Evolutionary conservation across 2,113 vertebrate genomes (phyloP), one percentile per base, ranked within the genome.

Genomic region (Pseudolaguvia tuberculata): DNA sequence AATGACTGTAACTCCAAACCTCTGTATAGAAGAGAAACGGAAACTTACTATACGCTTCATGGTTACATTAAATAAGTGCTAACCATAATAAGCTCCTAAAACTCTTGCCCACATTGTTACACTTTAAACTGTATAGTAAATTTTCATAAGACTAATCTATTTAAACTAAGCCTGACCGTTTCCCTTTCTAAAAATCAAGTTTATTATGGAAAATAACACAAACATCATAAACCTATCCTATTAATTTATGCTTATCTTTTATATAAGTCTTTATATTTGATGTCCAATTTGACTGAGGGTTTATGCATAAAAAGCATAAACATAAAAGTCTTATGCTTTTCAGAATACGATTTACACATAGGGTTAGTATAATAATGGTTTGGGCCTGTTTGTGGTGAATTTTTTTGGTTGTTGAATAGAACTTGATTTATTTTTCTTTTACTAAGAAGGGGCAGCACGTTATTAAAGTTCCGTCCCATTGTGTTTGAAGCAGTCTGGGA

Each of bases 1-100:
- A 75, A 79, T 66, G 78, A 70, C 47, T 72, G 62, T 55, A 57
- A 77, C 59, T 78, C 66, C 78, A 80, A 74, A 77, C 74, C 52
- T 11, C 62, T 72, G 66, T 53, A 74, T 67, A 23, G 25, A 20
- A 50, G 31, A 15, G 65, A 18, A 23, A 73, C 18, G 21, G 21
- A 72, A 52, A 63, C 48, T 50, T 21, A 23, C 17, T 29, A 58
- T 29, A 57, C 56, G 31, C 20, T 42, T 66, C n/a, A 47, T 8
- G 14, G 39, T 4, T 47, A 47, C 4, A 10, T 66, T 66, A 25
- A 23, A n/a, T 8, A 15, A 13, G 7, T 11, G 13, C 14, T 65
- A 50, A 50, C 9, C 3, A 29, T 48, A 27, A 66, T 48, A 15
- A 12, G 23, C 14, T 25, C 14, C 8, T 12, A 9, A 25, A 17